A percentile compares a stretch with the other conserved stretches of the same genome.
Evolutionary conservation across 2,888 invertebrate species (phyloP).

Genomic region (Tetrapedia diversipes): DNA sequence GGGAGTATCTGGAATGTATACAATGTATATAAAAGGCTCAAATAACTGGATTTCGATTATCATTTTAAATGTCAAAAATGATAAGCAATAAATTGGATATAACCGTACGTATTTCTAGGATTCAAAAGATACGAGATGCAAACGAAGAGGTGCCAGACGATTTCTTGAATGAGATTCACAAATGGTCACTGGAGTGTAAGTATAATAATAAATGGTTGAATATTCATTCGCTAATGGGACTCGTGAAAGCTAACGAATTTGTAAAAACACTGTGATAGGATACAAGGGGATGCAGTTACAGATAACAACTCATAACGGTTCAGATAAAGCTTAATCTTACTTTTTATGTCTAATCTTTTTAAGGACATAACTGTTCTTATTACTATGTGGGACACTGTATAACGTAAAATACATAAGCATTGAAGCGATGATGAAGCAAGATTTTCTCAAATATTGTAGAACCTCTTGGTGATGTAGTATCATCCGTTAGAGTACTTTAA

Average conservation of each 20-base stretch:
- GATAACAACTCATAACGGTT: too few relatives aligned
- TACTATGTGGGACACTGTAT: background rate
- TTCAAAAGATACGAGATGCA: conserved; percentile 84
- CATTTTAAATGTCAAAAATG: too few relatives aligned
- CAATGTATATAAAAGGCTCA: too few relatives aligned
- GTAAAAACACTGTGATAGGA: too few relatives aligned
- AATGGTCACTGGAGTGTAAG: conserved; percentile 92
- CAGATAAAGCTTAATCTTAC: too few relatives aligned
- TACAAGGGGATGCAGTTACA: too few relatives aligned
- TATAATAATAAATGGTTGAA: conserved; percentile 64
- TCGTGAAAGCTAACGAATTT: too few relatives aligned
- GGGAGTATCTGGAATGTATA: background rate
- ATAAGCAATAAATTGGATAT: background rate
- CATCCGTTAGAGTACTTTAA: background rate
- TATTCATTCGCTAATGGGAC: too few relatives aligned
- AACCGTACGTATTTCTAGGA: conserved; percentile 81
- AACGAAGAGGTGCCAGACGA: conserved; percentile 86
- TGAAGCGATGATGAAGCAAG: background rate
- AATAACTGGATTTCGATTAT: too few relatives aligned
- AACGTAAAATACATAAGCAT: background rate
- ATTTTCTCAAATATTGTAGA: background rate
- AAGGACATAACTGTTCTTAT: too few relatives aligned
- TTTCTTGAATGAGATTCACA: conserved; percentile 89
- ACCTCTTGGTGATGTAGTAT: background rate
- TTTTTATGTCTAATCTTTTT: too few relatives aligned